A percentile compares a stretch with the other conserved stretches of the same genome.
These are phyloP conservation scores for Macropodus opercularis DNA, from an alignment of 2,797 vertebrate genomes.

Conservation along the genomic window DNA sequence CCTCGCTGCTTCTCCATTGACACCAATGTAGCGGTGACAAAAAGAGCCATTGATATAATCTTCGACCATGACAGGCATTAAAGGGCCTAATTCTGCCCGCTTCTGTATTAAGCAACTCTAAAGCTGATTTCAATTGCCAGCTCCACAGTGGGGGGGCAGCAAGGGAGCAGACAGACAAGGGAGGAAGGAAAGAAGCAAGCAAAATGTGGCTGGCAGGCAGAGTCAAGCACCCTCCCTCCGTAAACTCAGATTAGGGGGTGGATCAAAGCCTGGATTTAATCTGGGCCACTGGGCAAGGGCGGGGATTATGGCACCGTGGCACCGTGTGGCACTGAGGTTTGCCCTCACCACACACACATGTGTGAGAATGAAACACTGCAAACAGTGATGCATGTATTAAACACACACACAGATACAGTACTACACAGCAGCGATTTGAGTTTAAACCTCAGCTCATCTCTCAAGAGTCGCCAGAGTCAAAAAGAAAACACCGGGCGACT, in stretches of 20 bases:
- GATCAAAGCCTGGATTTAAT: constrained; percentile 86
- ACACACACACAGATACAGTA: constrained; percentile 8
- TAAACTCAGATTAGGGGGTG: constrained; percentile 87
- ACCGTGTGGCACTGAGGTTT: constrained; percentile 73
- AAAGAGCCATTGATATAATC: constrained; percentile 78
- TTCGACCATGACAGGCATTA: constrained; percentile 81
- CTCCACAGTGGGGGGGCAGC: constrained; percentile 68
- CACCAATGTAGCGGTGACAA: constrained; percentile 68
- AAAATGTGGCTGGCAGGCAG: constrained; percentile 79
- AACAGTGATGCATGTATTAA: too few relatives aligned
- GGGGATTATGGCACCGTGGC: constrained; percentile 79
- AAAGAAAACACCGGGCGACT: constrained; percentile 52
- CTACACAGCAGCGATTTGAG: constrained; percentile 45
- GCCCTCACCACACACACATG: constrained; percentile 63
- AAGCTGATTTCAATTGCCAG: constrained; percentile 81
- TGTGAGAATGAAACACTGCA: constrained; percentile 34
- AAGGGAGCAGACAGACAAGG: constrained; percentile 69
- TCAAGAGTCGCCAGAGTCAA: constrained; percentile 63
- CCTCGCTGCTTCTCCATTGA: constrained; percentile 66
- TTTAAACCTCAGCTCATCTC: constrained; percentile 62
- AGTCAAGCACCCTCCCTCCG: constrained; percentile 80
- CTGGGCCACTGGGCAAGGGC: constrained; percentile 84
- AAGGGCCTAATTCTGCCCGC: constrained; percentile 80
- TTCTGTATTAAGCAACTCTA: constrained; percentile 81
- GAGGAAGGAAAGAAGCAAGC: constrained; percentile 72